Evolutionary conservation across 1,140 invertebrate species (phyloP).

Genomic region (Drosophila lowei): DNA sequence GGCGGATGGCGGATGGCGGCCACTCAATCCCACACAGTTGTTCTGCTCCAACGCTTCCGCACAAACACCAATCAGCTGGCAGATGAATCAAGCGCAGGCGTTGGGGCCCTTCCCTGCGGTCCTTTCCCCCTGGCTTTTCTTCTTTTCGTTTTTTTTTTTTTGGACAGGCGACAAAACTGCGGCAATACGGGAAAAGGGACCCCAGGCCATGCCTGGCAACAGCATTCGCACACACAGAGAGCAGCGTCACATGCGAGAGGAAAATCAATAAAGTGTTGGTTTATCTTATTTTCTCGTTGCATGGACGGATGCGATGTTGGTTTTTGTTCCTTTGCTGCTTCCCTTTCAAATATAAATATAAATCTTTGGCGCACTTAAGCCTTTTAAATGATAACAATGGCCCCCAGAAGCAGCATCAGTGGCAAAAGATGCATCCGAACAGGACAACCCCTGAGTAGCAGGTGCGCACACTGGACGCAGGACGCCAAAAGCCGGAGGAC

Average conservation of each 20-base stretch:
- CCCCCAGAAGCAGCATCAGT: background rate
- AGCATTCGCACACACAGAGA: conserved; percentile 40
- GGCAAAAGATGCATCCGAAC: conserved; percentile 33
- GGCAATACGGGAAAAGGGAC: conserved; percentile 22
- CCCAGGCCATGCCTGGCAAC: conserved; percentile 49
- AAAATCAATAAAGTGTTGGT: conserved; percentile 77
- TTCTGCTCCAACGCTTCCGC: conserved; percentile 59
- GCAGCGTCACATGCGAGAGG: conserved; percentile 42
- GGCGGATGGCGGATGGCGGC: conserved; percentile 21
- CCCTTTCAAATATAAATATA: conserved; percentile 70
- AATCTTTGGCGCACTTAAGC: conserved; percentile 75
- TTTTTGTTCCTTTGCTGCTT: conserved; percentile 6
- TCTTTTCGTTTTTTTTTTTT: conserved; percentile 16
- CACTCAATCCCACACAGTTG: conserved; percentile 45
- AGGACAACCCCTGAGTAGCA: conserved; percentile 51
- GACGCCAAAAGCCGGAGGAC: conserved; percentile 14
- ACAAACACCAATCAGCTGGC: conserved; percentile 63
- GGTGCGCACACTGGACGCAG: conserved; percentile 50
- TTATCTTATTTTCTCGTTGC: conserved; percentile 60
- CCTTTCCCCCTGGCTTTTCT: conserved; percentile 8
- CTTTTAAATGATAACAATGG: conserved; percentile 81
- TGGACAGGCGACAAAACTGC: conserved; percentile 58
- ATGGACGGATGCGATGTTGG: conserved; percentile 26
- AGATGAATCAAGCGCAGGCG: conserved; percentile 66
- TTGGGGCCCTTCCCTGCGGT: conserved; percentile 41